Evolutionary conservation across 1,140 invertebrate genomes (phyloP), one percentile per base, ranked within the genome.

Genomic region (Diorhabda carinulata): DNA sequence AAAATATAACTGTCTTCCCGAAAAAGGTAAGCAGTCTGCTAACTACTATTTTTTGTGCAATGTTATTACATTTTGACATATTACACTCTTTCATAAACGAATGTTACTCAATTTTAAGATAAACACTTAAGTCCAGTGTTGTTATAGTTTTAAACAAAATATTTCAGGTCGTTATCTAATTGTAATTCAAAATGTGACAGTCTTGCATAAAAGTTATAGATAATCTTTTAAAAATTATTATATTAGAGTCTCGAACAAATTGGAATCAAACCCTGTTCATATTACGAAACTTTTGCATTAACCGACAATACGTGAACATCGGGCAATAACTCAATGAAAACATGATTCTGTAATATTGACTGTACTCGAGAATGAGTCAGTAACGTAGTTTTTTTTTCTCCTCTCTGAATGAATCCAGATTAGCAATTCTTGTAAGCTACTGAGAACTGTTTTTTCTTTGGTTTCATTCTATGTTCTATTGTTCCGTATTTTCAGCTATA

Each of bases 141-240:
- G 56, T 57, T 57, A 57, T 6, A 57, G 56, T 57, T 57, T 57
- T 57, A 10, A 57, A 57, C 56, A 57, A 57, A 57, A 57, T 57
- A 57, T 57, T 57, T 57, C 56, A 57, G 56, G 56, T 57, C 56
- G 56, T 57, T 57, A 57, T 57, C 56, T 57, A 57, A 57, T 57
- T 57, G 56, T 57, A 57, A 57, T 5, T 57, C 56, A 57, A 57
- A 57, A 57, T 57, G 4, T 57, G 56, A 57, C 56, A 57, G 56
- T 57, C 56, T 57, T 57, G 56, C 56, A 57, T 57, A 57, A 57
- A 57, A 57, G 56, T 57, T 57, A 57, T 57, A 57, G 56, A 57
- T 57, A 57, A 57, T 57, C 56, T 57, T 57, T 57, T 57, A 57
- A 57, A 57, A 57, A 57, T 57, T 57, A 57, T 57, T 57, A 57